Conservation (phyloP, 2,888 invertebrate species). For the Brassicogethes aeneus region DNA sequence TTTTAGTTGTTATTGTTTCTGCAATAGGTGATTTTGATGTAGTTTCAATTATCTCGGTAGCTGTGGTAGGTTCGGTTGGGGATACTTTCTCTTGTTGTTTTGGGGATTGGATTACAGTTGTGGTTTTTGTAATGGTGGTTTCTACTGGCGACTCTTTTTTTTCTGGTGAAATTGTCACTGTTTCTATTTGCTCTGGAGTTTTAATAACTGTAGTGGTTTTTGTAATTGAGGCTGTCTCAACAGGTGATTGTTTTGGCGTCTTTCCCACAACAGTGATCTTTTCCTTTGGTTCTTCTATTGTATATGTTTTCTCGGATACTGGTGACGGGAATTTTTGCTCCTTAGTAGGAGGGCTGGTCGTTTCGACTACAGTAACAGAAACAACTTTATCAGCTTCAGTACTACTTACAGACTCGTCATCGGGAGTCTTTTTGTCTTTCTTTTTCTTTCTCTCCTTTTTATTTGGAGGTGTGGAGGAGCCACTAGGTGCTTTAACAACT, state of each 20-base stretch:
- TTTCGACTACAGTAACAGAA: conserved; percentile 17
- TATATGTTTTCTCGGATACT: no score
- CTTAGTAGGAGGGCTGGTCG: conserved; percentile 13
- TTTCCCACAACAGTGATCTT: conserved; percentile 4
- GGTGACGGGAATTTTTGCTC: no score
- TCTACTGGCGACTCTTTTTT: conserved; percentile 3
- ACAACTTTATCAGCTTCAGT: conserved; percentile 15
- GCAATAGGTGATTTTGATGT: neutral
- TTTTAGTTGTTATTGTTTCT: no score
- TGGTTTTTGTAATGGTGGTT: neutral
- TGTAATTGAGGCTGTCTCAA: conserved; percentile 7
- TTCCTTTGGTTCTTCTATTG: no score
- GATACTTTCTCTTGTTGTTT: neutral
- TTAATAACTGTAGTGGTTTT: conserved; percentile 7
- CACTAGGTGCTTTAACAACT: conserved; percentile 32
- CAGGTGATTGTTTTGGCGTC: conserved; percentile 3
- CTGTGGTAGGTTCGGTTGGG: neutral
- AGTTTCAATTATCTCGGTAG: neutral
- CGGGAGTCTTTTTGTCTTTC: conserved; percentile 23
- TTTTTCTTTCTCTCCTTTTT: conserved; percentile 18
- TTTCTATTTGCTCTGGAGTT: conserved; percentile 6
- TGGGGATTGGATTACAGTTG: neutral
- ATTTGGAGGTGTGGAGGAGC: conserved; percentile 22
- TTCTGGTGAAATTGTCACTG: neutral
- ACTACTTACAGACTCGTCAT: conserved; percentile 22